A percentile compares a stretch with the other conserved stretches of the same genome.
These are phyloP conservation scores for Neodiprion pinetum DNA, from an alignment of 1,140 invertebrate genomes.

Conservation along the genomic window DNA sequence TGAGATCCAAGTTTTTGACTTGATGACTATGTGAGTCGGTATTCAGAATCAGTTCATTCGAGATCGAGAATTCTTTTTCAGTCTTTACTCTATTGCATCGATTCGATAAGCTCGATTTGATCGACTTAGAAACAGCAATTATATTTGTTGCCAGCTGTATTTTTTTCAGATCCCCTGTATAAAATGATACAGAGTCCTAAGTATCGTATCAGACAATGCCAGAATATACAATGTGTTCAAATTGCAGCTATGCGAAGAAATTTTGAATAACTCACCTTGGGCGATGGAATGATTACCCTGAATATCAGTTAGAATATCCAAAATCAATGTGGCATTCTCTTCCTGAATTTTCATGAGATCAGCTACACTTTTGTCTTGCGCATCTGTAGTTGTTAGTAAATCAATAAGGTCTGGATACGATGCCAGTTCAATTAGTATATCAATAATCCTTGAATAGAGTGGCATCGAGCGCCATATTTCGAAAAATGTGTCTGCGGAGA, in stretches of 20 bases:
- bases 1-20: not conserved
- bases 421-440: not conserved
- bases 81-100: not conserved
- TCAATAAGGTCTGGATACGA: not conserved
- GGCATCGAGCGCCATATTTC: not conserved
- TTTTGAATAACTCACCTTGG: not conserved
- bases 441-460: not conserved
- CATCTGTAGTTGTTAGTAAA: not conserved
- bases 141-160: not conserved
- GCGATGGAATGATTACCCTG: not conserved
- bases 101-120: not conserved
- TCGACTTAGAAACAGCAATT: not conserved
- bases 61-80: not conserved
- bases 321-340: not conserved
- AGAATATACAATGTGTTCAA: no score
- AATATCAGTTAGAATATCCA: not conserved
- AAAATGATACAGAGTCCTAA: not conserved
- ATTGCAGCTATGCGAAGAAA: no score
- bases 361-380: not conserved
- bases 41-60: not conserved
- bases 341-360: conserved; percentile 3
- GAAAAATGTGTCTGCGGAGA: not conserved
- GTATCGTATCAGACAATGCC: no score
- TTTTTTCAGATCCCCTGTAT: not conserved
- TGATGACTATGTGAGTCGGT: not conserved